Conservation (phyloP, 2,888 invertebrate species). For the Leptopilina drosophilae region DNA sequence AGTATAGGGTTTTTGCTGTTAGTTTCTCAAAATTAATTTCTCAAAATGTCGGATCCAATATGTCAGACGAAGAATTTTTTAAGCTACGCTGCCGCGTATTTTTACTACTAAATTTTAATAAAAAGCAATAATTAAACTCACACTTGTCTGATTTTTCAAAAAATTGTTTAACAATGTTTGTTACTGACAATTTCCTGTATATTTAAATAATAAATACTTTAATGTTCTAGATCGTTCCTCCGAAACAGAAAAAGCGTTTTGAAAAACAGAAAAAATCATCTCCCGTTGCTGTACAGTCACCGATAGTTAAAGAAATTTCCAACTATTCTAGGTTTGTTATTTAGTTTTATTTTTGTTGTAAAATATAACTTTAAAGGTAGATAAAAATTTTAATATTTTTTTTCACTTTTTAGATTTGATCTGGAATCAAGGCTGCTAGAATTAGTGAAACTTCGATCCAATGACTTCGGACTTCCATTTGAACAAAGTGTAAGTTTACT, state of each 20-base stretch:
- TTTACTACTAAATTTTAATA: neutral
- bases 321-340: no score
- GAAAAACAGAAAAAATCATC: slow-evolving; percentile 35
- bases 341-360: no score
- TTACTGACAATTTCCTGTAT: no score
- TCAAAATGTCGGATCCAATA: no score
- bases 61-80: no score
- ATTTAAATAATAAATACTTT: neutral
- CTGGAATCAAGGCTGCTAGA: neutral
- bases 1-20: no score
- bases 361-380: no score
- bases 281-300: neutral
- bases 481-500: slow-evolving; percentile 52
- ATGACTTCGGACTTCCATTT: slow-evolving; percentile 53
- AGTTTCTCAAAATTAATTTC: no score
- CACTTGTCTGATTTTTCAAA: no score
- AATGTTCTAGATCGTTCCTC: slow-evolving; percentile 28
- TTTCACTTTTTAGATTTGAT: neutral
- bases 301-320: neutral
- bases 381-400: neutral
- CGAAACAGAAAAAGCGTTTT: slow-evolving; percentile 34
- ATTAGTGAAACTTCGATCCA: slow-evolving; percentile 47
- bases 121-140: no score
- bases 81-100: neutral
- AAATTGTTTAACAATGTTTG: no score